Evolutionary conservation across 2,797 vertebrate genomes (phyloP).

Genomic region (Eleutherodactylus coqui): DNA sequence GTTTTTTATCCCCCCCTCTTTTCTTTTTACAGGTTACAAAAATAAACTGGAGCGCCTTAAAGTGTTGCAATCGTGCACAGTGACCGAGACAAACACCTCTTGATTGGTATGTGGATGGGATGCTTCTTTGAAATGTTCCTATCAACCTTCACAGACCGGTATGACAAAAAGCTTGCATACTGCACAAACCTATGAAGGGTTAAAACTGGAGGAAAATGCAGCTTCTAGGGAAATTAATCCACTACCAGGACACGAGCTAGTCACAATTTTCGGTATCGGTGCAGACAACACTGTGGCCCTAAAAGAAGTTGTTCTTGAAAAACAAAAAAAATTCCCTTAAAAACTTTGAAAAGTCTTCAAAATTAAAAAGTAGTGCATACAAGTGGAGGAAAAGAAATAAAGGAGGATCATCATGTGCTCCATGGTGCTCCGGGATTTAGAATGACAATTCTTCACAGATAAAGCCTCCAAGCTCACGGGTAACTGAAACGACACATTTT

Average conservation of each 20-base stretch:
- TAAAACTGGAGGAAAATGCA: slow-evolving; percentile 41
- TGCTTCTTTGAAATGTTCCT: slow-evolving; percentile 66
- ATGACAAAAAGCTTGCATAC: slow-evolving; percentile 73
- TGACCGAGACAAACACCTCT: slow-evolving; percentile 65
- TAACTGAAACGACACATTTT: slow-evolving; percentile 82
- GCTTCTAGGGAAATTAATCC: slow-evolving; percentile 75
- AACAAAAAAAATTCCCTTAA: slow-evolving; percentile 77
- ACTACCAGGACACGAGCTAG: slow-evolving; percentile 74
- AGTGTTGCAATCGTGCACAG: slow-evolving; percentile 63
- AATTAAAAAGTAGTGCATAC: slow-evolving; percentile 98
- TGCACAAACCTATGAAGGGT: slow-evolving; percentile 69
- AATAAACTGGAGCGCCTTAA: slow-evolving; percentile 50
- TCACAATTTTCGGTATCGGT: slow-evolving; percentile 72
- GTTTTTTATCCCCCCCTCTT: too few species aligned
- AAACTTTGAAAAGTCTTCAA: slow-evolving; percentile 85
- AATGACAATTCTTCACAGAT: slow-evolving; percentile 92
- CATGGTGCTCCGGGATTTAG: slow-evolving; percentile 90
- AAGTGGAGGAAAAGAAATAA: slow-evolving; percentile 89
- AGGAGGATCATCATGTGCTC: slow-evolving; percentile 87
- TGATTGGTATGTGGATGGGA: slow-evolving; percentile 63
- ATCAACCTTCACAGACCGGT: slow-evolving; percentile 64
- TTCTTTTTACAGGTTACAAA: slow-evolving; percentile 66
- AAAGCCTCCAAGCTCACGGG: slow-evolving; percentile 82
- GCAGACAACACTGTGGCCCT: slow-evolving; percentile 75
- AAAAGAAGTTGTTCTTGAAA: slow-evolving; percentile 74